Evolutionary conservation across 2,888 invertebrate species (phyloP).

Genomic region (Epiblema foenella): DNA sequence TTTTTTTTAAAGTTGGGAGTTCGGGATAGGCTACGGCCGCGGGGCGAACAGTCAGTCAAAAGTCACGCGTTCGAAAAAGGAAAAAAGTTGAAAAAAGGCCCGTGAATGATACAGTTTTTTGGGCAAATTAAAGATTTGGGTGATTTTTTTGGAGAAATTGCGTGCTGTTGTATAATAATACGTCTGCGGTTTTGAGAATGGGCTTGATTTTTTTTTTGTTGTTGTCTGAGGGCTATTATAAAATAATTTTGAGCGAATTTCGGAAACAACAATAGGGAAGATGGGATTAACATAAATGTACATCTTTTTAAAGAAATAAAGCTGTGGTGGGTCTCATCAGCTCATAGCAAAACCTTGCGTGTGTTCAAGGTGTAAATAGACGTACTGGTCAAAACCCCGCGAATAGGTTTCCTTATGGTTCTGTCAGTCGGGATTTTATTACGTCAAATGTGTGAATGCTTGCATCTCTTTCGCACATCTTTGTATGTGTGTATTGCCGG

Average conservation of each 20-base stretch:
- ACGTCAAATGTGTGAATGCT: too few relatives aligned
- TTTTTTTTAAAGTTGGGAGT: conserved; percentile 73
- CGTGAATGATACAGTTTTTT: conserved; percentile 83
- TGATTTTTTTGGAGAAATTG: conserved; percentile 73
- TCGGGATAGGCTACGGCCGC: conserved; percentile 72
- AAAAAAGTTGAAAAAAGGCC: conserved; percentile 68
- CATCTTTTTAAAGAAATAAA: not conserved
- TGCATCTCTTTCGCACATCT: too few relatives aligned
- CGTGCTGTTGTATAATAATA: conserved; percentile 77
- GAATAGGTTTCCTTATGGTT: too few relatives aligned
- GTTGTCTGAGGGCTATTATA: conserved; percentile 32
- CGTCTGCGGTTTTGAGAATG: conserved; percentile 59
- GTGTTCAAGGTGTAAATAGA: too few relatives aligned
- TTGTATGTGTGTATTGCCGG: too few relatives aligned
- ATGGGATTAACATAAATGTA: conserved; percentile 16
- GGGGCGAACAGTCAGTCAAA: conserved; percentile 82
- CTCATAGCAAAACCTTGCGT: too few relatives aligned
- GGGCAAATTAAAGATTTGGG: conserved; percentile 81
- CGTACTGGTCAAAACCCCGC: too few relatives aligned
- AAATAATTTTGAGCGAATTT: conserved; percentile 36
- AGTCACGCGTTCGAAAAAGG: conserved; percentile 76
- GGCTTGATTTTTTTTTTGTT: conserved; percentile 53
- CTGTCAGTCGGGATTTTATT: too few relatives aligned
- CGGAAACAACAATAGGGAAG: conserved; percentile 18
- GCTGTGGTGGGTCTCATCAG: not conserved